Conservation (phyloP, 2,888 invertebrate genomes). For the Neoascia interrupta region DNA sequence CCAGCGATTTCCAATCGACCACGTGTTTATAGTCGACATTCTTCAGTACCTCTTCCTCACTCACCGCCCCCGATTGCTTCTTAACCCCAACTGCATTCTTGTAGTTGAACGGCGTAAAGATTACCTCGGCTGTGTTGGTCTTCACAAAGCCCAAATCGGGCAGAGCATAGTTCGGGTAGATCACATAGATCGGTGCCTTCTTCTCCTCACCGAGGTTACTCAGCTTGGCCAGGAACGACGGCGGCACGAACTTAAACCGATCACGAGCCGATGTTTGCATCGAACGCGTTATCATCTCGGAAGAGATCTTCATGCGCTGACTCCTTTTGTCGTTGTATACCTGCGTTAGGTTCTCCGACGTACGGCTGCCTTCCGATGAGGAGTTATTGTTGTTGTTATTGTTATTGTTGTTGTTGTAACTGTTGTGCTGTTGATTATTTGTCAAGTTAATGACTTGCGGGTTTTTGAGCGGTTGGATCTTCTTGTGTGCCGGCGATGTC, state of each 20-base stretch:
- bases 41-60: constrained; percentile 89
- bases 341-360: constrained; percentile 77
- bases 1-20: constrained; percentile 95
- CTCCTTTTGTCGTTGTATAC: constrained; percentile 70
- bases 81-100: constrained; percentile 82
- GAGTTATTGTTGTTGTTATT: constrained; percentile 79
- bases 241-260: constrained; percentile 84
- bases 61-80: constrained; percentile 76
- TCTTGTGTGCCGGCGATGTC: constrained; percentile 76
- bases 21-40: constrained; percentile 91
- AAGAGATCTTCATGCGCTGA: constrained; percentile 71
- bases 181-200: constrained; percentile 90
- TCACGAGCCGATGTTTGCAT: constrained; percentile 85
- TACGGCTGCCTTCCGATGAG: constrained; percentile 77
- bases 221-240: constrained; percentile 86
- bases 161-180: constrained; percentile 94
- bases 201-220: constrained; percentile 83
- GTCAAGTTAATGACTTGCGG: constrained; percentile 77
- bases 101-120: constrained; percentile 83
- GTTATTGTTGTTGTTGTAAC: constrained; percentile 76
- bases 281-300: constrained; percentile 84
- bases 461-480: constrained; percentile 78
- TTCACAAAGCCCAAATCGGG: constrained; percentile 92
- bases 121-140: constrained; percentile 82
- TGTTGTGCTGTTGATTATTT: constrained; percentile 70